Base-by-base conservation (phyloP, 2,113 vertebrate species). In the Callipepla californica region DNA sequence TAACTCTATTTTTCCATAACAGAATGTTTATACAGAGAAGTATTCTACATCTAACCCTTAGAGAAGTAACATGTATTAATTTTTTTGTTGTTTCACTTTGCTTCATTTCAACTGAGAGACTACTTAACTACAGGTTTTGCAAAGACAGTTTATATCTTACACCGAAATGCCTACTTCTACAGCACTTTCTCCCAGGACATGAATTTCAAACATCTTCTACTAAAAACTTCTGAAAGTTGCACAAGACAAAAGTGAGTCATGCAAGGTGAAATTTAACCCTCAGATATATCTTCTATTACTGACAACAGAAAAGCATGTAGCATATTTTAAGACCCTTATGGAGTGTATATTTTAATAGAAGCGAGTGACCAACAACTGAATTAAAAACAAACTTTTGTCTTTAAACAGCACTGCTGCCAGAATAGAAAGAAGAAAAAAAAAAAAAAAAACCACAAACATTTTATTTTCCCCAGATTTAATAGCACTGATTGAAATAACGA, bases 301-400 rank as follows among this genome's bases (percentile, higher is more conserved):
- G n/a, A 85, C 7, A 82, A 17, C 6, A 77, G n/a, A 91, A 86
- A 80, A 10, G 1, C 19, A 34, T 30, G 20, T 50, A 69, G 68
- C 7, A 20, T 51, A 73, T 61, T 84, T 69, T 51, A 89, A 90
- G 58, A 10, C 20, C 26, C 62, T 85, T 40, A 59, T 21, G 5
- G 51, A 89, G 65, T 28, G n/a, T 42, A 78, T 6, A 21, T 58
- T 53, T 78, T 26, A 86, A 70, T 36, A 26, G 9, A 66, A 13
- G 36, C 53, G 15, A 6, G 47, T 32, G 23, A 80, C 6, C 32
- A 16, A 58, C 38, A 63, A 1, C 40, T 44, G n/a, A 40, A 10
- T 1, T 34, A 2, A 40, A 47, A 51, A 22, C 11, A 12, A 40
- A 0, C 28, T 2, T 55, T 21, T n/a, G 6, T 50, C 18, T 38